Percentiles rank a stretch among this genome's conserved stretches.
Conservation (phyloP, 2,888 invertebrate species). For the Clistopyga incitator region DNA sequence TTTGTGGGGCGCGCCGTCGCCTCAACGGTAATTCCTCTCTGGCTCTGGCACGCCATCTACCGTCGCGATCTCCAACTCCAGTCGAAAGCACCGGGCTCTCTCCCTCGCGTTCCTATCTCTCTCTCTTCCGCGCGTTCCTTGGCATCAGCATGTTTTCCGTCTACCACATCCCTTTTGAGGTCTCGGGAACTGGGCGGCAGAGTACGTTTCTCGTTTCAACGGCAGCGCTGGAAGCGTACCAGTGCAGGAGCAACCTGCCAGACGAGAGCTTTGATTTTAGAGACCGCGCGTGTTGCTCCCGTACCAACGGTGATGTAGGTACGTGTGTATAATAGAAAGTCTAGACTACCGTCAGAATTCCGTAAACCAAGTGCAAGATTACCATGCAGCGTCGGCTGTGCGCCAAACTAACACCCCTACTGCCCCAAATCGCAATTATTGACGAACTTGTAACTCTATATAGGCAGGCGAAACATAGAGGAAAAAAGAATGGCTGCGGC, state of each 20-base stretch:
- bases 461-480: not conserved
- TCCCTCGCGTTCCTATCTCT: slow-evolving; percentile 2
- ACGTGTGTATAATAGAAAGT: slow-evolving; percentile 16
- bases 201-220: slow-evolving; percentile 35
- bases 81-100: not conserved
- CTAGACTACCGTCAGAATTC: slow-evolving; percentile 23
- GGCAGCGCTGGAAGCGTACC: not conserved
- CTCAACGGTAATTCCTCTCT: slow-evolving; percentile 52
- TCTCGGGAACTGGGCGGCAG: slow-evolving; percentile 28
- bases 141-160: slow-evolving; percentile 14
- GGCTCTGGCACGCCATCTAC: slow-evolving; percentile 39
- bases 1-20: slow-evolving; percentile 30
- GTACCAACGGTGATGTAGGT: not conserved
- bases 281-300: slow-evolving; percentile 30
- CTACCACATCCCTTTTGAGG: slow-evolving; percentile 50
- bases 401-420: not conserved
- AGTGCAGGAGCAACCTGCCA: slow-evolving; percentile 7
- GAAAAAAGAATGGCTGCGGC: not conserved
- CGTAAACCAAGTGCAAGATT: slow-evolving; percentile 42
- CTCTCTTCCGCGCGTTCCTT: slow-evolving; percentile 2
- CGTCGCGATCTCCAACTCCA: slow-evolving; percentile 27
- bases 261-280: slow-evolving; percentile 47
- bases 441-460: not conserved
- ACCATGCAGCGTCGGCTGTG: slow-evolving; percentile 2
- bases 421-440: not conserved